Evolutionary conservation across 53 echinoderm and acorn worm genomes (phyloP).

Genomic region (Patiria pectinifera): DNA sequence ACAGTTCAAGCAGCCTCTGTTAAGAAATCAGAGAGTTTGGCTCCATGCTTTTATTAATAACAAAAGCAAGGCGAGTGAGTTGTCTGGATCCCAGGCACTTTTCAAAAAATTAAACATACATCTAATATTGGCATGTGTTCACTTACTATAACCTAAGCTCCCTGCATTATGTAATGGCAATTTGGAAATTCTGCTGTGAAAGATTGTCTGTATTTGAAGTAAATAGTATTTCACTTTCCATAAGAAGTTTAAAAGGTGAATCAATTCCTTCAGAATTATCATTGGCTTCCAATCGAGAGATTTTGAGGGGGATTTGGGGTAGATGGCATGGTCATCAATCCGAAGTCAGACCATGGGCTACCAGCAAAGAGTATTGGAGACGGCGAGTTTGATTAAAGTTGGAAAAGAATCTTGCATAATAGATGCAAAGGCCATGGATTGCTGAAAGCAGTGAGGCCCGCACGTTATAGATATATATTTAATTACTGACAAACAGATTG

Average conservation of each 20-base stretch:
- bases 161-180: neutral
- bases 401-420: no score
- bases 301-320: neutral
- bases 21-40: neutral
- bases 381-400: neutral
- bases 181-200: neutral
- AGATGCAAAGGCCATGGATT: no score
- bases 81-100: slow-evolving; percentile 19
- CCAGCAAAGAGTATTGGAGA: neutral
- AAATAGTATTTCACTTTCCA: neutral
- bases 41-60: neutral
- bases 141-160: neutral
- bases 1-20: neutral
- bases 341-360: neutral
- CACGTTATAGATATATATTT: no score
- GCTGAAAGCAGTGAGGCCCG: no score
- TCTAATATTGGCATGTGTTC: neutral
- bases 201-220: neutral
- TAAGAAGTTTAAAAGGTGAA: neutral
- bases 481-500: no score
- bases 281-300: neutral
- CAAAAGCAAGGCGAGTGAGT: neutral
- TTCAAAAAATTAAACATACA: neutral
- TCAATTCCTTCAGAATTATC: neutral
- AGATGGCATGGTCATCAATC: neutral